Evolutionary conservation across 2,888 invertebrate genomes (phyloP), one percentile per base, ranked within the genome.

Genomic region (Andrena minutula): DNA sequence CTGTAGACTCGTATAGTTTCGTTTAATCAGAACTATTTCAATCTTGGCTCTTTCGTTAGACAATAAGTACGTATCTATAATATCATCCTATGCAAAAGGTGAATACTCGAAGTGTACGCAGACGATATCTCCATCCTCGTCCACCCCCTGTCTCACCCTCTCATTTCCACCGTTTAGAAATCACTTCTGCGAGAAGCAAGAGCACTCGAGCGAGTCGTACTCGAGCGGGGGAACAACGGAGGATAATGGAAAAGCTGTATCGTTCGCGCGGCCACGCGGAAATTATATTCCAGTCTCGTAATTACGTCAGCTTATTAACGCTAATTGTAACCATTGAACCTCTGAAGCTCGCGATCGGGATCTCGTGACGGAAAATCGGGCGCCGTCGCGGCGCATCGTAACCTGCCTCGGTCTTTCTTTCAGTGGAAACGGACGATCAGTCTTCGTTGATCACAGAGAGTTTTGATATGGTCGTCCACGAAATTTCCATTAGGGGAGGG

Each of bases 361-460:
- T 49, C 20, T 51, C 49, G 35, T 51, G 32, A 66, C 32, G 35
- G 12, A 35, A 56, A 49, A 73, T 64, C 35, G 66, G 60, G 75
- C 75, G n/a, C 70, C 75, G 51, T 20, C 75, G n/a, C 70, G 70
- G 71, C 75, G 28, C 71, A 30, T n/a, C 69, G 58, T 58, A 60
- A 69, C 23, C 73, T 30, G 23, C 58, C 58, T 12, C 58, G 47
- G 60, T 60, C 41, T 35, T 51, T 51, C 51, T 61, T 49, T 26
- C 2, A 49, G 23, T 58, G 88, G 87, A 89, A 89, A 88, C 86
- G 89, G 90, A 91, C 89, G 86, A 91, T 93, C 92, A 92, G 93
- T 93, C 93, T 93, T 93, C 90, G 90, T 91, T 89, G 91, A 93
- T 93, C 93, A 93, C 93, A 93, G 93, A 91, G 91, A 92, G 91